Evolutionary conservation across 2,888 invertebrate genomes (phyloP).

Genomic region (Drosophila atripex): DNA sequence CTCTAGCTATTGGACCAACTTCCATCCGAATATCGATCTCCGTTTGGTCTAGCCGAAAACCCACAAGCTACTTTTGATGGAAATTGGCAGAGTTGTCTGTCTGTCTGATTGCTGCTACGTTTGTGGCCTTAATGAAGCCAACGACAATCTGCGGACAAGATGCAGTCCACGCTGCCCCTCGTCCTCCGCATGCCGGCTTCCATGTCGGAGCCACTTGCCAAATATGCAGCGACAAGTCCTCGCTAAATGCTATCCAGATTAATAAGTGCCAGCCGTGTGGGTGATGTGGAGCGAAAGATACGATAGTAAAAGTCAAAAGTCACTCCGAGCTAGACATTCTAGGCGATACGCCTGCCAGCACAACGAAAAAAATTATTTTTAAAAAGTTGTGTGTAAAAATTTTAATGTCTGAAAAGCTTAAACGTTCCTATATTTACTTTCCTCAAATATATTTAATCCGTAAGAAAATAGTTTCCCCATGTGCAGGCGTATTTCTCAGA

Average conservation of each 20-base stretch:
- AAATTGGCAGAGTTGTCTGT: slow-evolving; percentile 75
- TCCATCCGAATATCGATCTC: slow-evolving; percentile 60
- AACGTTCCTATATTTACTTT: not conserved
- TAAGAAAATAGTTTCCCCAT: not conserved
- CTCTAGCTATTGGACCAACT: not conserved
- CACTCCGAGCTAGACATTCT: slow-evolving; percentile 51
- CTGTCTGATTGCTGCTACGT: slow-evolving; percentile 40
- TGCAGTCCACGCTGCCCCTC: slow-evolving; percentile 30
- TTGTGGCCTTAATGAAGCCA: slow-evolving; percentile 70
- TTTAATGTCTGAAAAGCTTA: too few relatives aligned
- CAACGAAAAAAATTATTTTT: not conserved
- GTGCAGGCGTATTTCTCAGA: slow-evolving; percentile 6
- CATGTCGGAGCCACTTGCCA: slow-evolving; percentile 52
- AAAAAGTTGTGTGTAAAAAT: not conserved
- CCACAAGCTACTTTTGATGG: slow-evolving; percentile 64
- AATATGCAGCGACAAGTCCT: slow-evolving; percentile 68
- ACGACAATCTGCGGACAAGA: slow-evolving; percentile 62
- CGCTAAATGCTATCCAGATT: slow-evolving; percentile 72
- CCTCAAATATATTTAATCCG: not conserved
- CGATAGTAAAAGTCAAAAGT: slow-evolving; percentile 73
- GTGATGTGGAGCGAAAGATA: slow-evolving; percentile 36
- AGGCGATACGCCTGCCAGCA: slow-evolving; percentile 1
- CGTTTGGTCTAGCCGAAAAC: slow-evolving; percentile 64
- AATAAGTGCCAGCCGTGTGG: slow-evolving; percentile 56
- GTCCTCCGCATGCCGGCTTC: not conserved